Evolutionary conservation across 1,140 invertebrate species (phyloP).

Genomic region (Onthophagus taurus): DNA sequence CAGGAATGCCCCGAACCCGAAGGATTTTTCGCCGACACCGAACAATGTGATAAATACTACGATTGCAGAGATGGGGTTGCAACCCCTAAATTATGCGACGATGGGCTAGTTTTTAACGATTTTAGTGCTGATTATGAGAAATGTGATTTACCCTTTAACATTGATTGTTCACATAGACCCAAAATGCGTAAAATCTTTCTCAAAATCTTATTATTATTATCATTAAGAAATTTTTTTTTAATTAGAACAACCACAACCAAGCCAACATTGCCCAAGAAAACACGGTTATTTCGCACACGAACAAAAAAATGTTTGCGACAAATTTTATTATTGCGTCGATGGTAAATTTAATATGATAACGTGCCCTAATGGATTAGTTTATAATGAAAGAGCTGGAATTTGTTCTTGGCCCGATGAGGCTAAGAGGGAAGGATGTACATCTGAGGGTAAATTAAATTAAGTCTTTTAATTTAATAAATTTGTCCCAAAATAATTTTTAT

Average conservation of each 20-base stretch:
- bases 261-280: conserved; percentile 66
- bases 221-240: neutral
- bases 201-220: too few species aligned
- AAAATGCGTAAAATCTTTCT: conserved; percentile 78
- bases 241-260: conserved; percentile 62
- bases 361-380: conserved; percentile 79
- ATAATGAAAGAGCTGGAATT: conserved; percentile 78
- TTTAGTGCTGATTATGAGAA: conserved; percentile 72
- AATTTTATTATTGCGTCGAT: conserved; percentile 87
- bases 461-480: neutral
- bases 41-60: conserved; percentile 88
- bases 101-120: conserved; percentile 89
- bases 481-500: neutral
- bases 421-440: conserved; percentile 74
- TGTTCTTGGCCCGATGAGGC: conserved; percentile 89
- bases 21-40: conserved; percentile 75
- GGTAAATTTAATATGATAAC: conserved; percentile 82
- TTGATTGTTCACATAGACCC: conserved; percentile 68
- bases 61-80: conserved; percentile 64
- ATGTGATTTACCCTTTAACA: conserved; percentile 78
- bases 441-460: conserved; percentile 45
- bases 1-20: conserved; percentile 71
- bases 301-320: conserved; percentile 67
- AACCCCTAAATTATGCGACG: conserved; percentile 72
- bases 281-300: conserved; percentile 86